Percentiles rank a stretch among this genome's conserved stretches.
Conservation (phyloP, 2,113 vertebrate species). For the Elephas maximus region DNA sequence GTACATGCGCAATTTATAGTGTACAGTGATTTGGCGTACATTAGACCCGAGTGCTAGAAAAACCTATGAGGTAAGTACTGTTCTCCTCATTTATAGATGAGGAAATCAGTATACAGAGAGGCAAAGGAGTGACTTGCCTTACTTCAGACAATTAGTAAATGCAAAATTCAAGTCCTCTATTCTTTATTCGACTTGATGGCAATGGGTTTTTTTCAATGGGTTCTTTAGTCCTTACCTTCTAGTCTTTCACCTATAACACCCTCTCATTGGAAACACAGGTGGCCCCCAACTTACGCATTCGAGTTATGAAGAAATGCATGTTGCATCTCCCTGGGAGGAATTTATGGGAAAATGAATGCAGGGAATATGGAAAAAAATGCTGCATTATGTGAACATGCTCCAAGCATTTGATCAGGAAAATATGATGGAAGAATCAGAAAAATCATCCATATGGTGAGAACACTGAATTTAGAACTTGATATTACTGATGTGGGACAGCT, state of each 20-base stretch:
- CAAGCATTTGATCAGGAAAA: background rate
- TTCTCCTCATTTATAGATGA: slow-evolving; percentile 24
- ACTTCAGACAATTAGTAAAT: background rate
- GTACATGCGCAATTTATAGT: background rate
- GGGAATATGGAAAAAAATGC: background rate
- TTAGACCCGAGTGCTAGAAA: background rate
- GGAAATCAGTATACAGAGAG: background rate
- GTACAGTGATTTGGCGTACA: background rate
- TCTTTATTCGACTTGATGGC: background rate
- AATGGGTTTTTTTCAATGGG: too few relatives aligned
- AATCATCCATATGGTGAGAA: background rate
- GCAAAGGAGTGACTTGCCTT: background rate
- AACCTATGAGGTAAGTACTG: background rate
- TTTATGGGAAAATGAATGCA: background rate
- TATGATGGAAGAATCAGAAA: background rate
- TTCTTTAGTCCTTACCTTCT: background rate
- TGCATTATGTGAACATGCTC: background rate
- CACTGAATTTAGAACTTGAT: background rate
- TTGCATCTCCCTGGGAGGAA: background rate
- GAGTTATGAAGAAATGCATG: background rate
- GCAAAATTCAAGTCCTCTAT: background rate
- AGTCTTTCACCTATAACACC: background rate
- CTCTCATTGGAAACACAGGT: background rate
- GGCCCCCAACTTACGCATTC: background rate
- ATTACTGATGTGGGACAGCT: background rate